These are phyloP conservation scores for Acleris literana DNA, from an alignment of 2,888 invertebrate genomes.

Conservation along the genomic window DNA sequence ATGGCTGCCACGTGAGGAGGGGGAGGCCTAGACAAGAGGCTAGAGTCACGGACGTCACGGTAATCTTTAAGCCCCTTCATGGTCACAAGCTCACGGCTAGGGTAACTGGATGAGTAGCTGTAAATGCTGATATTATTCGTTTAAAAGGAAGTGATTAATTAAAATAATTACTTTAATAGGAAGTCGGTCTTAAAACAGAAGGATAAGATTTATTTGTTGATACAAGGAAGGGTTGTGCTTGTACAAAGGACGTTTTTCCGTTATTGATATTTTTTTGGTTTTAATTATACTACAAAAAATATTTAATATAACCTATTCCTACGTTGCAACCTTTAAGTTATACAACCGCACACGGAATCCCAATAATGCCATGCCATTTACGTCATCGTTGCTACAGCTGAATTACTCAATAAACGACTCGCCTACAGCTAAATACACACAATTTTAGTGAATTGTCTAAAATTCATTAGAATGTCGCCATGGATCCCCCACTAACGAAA, in stretches of 20 bases:
- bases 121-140: slow-evolving; percentile 2
- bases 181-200: no score
- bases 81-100: slow-evolving; percentile 38
- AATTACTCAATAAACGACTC: slow-evolving; percentile 8
- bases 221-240: no score
- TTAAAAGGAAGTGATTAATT: neutral
- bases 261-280: no score
- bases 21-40: slow-evolving; percentile 57
- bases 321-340: neutral
- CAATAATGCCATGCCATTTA: neutral
- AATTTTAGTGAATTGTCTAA: slow-evolving; percentile 22
- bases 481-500: slow-evolving; percentile 39
- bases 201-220: no score
- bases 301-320: neutral
- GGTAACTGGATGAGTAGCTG: slow-evolving; percentile 23
- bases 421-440: slow-evolving; percentile 20
- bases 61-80: slow-evolving; percentile 42
- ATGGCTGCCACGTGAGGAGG: slow-evolving; percentile 49
- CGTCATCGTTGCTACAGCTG: slow-evolving; percentile 3
- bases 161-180: neutral
- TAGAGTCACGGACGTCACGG: slow-evolving; percentile 39
- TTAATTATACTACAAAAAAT: no score
- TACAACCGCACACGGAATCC: neutral
- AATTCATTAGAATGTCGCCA: slow-evolving; percentile 32
- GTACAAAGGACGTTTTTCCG: no score